Base-by-base conservation (phyloP, 2,888 invertebrate species). In the Pasiphila rectangulata region DNA sequence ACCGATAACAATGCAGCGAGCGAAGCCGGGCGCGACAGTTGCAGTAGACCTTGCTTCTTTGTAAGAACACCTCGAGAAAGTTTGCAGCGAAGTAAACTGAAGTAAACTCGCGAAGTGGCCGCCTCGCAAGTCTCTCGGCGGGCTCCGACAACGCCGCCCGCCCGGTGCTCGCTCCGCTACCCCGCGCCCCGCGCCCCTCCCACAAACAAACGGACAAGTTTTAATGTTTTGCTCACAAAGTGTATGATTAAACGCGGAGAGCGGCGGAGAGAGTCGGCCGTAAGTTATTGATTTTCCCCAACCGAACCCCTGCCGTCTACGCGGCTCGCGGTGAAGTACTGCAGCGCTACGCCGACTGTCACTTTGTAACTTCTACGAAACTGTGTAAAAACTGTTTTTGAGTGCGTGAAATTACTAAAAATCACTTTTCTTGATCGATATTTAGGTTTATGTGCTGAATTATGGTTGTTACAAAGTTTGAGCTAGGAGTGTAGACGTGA, bases 201-300 rank as follows among this genome's bases (percentile, higher is more conserved):
- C 69, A 81, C 83, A 85, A 87, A 87, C 87, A 87, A 87, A 87
- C 86, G 87, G 83, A 86, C 86, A 87, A 87, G 86, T 87, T 88
- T 87, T 87, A 88, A 87, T 87, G 87, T 88, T 87, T 87, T 86
- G 87, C 86, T 87, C 87, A 85, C 86, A 85, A 87, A 88, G 87
- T 88, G 88, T 87, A 87, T 88, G 87, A 88, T 88, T 88, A 88
- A 87, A 86, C 86, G 86, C 83, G 83, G 85, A 87, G 87, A 87
- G 86, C 85, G 85, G 79, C 80, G 79, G 83, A 84, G 87, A 86
- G 87, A 85, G 81, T 81, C 84, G 85, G 84, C 83, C 88, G 88
- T 89, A 84, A 89, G 87, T 89, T 89, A 89, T 89, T 89, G 89
- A 89, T 89, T 89, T 89, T 89, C 87, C 79, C 81, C 77, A 77